Evolutionary conservation across 2,113 vertebrate genomes (phyloP), one percentile per base, ranked within the genome.

Genomic region (Riparia riparia): DNA sequence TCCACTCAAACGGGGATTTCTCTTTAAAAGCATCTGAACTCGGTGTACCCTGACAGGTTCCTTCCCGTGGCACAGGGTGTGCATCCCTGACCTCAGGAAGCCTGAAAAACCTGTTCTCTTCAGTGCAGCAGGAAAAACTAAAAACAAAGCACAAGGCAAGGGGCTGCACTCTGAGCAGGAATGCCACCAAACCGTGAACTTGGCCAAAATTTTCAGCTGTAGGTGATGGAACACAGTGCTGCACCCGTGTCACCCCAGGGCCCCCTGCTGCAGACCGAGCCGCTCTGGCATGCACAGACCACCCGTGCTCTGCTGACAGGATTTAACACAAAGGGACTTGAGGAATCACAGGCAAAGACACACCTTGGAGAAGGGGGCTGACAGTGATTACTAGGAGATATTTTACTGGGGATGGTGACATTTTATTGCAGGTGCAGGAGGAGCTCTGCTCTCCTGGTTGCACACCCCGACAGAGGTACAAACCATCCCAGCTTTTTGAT

Each of bases 41-140:
- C 3, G 2, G 53, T 65, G 4, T 61, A 95, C 87, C 47, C 50
- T 2, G n/a, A 72, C 66, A 88, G 88, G 95, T 88, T 95, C 86
- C 94, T 92, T 94, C 90, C 95, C 64, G 12, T 57, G 90, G 95
- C 61, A 90, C 66, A 81, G 95, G 93, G 91, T 86, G 95, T 95
- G 93, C 94, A 94, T 92, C 95, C 94, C 95, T 93, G 96, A 96
- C 93, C 93, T 86, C 89, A 91, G 94, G 94, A 91, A 96, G 95
- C 96, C 73, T 81, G 96, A 96, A 95, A 97, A 97, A 95, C 94
- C 95, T 94, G 96, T 94, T 96, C 89, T 79, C 66, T 60, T 93
- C 76, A 93, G 50, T 15, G 72, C 54, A 92, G 88, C 86, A 92
- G 92, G 94, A 95, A 95, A 96, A 95, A 77, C 54, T 42, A 16